Percentiles rank a stretch among this genome's conserved stretches.
phyloP scores from a whole-genome alignment of 1,140 invertebrate genomes.

The Maniola jurtina region DNA sequence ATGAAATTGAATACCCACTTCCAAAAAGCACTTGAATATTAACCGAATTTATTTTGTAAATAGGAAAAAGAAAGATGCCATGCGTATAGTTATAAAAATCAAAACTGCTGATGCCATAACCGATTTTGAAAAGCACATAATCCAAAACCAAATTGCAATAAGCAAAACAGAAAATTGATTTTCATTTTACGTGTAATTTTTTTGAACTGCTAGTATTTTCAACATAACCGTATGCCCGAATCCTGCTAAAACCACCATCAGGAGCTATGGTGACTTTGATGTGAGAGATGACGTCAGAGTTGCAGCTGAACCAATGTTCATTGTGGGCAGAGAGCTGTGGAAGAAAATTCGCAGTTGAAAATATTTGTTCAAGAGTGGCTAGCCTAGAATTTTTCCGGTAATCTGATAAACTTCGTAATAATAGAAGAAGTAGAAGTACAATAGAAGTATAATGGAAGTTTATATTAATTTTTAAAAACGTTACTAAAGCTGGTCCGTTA shows the following conservation, averaged over 20 bases:
- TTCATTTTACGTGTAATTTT: background rate
- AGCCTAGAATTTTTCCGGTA: no score
- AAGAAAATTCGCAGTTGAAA: slow-evolving; percentile 7
- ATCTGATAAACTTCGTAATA: no score
- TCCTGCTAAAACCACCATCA: slow-evolving; percentile 83
- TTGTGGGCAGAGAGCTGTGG: slow-evolving; percentile 77
- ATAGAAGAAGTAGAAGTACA: no score
- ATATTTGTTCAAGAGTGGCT: background rate
- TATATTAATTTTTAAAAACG: no score
- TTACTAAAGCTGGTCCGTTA: no score
- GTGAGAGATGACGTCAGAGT: slow-evolving; percentile 74
- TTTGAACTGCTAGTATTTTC: slow-evolving; percentile 33
- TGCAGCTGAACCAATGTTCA: slow-evolving; percentile 69
- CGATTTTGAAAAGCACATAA: background rate
- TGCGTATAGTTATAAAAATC: background rate
- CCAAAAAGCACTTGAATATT: no score
- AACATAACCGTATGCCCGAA: slow-evolving; percentile 70
- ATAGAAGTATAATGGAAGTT: no score
- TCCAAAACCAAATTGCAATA: background rate
- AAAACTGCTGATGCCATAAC: background rate
- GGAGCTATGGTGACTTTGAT: slow-evolving; percentile 82
- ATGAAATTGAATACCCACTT: no score
- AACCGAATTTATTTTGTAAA: no score
- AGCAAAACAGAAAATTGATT: no score
- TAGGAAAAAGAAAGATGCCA: no score